phyloP scores from a whole-genome alignment of 2,888 invertebrate genomes.

The Acanthosepion esculentum region DNA sequence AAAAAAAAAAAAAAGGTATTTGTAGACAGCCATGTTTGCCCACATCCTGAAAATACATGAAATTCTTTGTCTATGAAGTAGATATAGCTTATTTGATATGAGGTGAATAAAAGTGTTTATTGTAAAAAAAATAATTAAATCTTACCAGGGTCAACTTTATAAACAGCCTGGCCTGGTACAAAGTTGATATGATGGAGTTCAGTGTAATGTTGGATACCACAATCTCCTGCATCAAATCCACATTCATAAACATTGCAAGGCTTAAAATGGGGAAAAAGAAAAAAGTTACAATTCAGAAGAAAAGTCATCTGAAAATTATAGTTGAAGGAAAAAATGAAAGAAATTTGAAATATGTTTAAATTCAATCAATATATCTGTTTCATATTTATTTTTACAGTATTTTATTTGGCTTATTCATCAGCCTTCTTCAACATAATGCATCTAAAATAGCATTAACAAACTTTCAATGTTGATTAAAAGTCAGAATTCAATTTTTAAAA shows the following conservation, averaged over 20 bases:
- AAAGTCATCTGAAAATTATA: background rate
- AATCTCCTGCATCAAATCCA: conserved; percentile 78
- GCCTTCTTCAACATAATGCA: no score
- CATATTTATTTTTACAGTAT: no score
- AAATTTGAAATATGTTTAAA: background rate
- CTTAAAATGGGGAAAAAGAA: conserved; percentile 57
- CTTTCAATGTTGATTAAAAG: no score
- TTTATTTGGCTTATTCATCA: no score
- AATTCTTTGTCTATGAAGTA: no score
- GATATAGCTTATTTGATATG: background rate
- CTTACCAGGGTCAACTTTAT: conserved; percentile 72
- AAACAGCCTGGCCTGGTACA: conserved; percentile 57
- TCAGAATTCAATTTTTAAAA: no score
- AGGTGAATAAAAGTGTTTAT: background rate
- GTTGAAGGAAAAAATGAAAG: background rate
- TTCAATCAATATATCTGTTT: no score
- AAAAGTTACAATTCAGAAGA: background rate
- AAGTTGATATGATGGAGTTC: conserved; percentile 66
- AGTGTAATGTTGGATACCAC: conserved; percentile 73
- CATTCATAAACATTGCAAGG: conserved; percentile 75
- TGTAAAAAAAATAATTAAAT: background rate
- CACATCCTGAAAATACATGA: no score
- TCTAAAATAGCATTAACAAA: no score
- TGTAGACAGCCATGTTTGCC: no score
- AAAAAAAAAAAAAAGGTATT: no score